Conservation (phyloP, 2,888 invertebrate genomes). For the Neoitamus cyanurus region DNA sequence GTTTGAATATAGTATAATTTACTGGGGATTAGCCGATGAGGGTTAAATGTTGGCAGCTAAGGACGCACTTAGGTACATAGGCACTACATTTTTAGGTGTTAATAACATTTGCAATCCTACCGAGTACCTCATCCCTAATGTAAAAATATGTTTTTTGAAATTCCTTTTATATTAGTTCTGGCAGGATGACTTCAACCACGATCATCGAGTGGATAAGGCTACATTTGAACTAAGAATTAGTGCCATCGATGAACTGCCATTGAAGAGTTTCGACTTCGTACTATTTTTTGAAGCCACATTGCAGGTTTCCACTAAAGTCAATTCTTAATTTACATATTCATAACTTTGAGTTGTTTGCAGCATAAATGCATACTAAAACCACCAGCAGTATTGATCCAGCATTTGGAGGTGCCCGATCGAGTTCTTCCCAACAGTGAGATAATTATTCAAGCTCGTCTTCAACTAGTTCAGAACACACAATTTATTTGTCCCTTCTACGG, state of each 20-base stretch:
- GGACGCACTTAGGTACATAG: too few species aligned
- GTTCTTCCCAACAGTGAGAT: constrained; percentile 58
- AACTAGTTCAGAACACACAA: constrained; percentile 61
- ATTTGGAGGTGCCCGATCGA: constrained; percentile 56
- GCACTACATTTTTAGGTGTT: too few species aligned
- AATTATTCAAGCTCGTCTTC: constrained; percentile 59
- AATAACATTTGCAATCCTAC: too few species aligned
- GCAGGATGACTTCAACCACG: constrained; percentile 60
- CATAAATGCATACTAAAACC: constrained; percentile 62
- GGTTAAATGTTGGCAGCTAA: too few species aligned
- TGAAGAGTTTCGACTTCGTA: constrained; percentile 58
- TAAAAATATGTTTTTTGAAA: too few species aligned
- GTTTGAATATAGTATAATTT: too few species aligned
- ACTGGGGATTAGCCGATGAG: too few species aligned
- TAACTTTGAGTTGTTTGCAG: constrained; percentile 43
- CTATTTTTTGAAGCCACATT: constrained; percentile 61
- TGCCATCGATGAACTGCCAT: neutral
- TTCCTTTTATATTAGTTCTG: constrained; percentile 57
- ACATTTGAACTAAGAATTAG: constrained; percentile 60
- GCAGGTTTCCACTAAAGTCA: too few species aligned
- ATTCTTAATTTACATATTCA: too few species aligned
- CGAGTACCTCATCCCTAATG: too few species aligned
- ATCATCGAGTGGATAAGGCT: constrained; percentile 58
- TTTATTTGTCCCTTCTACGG: constrained; percentile 64
- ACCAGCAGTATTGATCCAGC: constrained; percentile 60